Percentiles rank a stretch among this genome's conserved stretches.
These are phyloP conservation scores for Sylvietta virens DNA, from an alignment of 2,113 vertebrate species.

Conservation along the genomic window DNA sequence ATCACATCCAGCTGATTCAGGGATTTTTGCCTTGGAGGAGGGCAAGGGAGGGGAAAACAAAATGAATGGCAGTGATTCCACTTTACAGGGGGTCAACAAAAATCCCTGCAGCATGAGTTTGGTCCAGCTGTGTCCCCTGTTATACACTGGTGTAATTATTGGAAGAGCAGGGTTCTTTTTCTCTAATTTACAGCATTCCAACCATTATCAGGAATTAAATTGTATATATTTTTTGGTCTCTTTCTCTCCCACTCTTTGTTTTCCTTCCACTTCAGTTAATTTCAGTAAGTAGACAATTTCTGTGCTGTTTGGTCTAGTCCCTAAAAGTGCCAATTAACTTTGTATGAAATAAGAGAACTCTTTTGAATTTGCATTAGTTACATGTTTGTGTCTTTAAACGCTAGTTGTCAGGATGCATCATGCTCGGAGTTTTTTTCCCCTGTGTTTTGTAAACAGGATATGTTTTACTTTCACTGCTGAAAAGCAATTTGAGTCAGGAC, in stretches of 20 bases:
- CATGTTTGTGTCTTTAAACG: neutral
- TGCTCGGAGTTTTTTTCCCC: neutral
- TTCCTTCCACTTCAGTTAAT: slow-evolving; percentile 49
- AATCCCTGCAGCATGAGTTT: neutral
- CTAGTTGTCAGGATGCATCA: neutral
- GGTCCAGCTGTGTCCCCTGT: neutral
- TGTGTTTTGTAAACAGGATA: neutral
- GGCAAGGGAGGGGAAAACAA: neutral
- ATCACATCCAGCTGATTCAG: neutral
- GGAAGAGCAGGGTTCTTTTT: neutral
- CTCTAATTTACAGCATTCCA: neutral
- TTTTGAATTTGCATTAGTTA: slow-evolving; percentile 52
- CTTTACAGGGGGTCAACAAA: neutral
- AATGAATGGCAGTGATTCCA: neutral
- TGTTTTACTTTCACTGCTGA: neutral
- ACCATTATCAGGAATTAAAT: neutral
- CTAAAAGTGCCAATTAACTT: slow-evolving; percentile 57
- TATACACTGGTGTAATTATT: neutral
- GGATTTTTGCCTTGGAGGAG: neutral
- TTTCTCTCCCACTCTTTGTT: neutral
- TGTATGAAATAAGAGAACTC: slow-evolving; percentile 52
- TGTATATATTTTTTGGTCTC: neutral
- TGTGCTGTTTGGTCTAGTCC: slow-evolving; percentile 50
- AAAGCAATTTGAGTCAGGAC: slow-evolving; percentile 43
- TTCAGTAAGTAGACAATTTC: slow-evolving; percentile 54